These are phyloP conservation scores for Cryptoblepharus egeriae DNA, from an alignment of 2,797 vertebrate genomes.

Conservation along the genomic window DNA sequence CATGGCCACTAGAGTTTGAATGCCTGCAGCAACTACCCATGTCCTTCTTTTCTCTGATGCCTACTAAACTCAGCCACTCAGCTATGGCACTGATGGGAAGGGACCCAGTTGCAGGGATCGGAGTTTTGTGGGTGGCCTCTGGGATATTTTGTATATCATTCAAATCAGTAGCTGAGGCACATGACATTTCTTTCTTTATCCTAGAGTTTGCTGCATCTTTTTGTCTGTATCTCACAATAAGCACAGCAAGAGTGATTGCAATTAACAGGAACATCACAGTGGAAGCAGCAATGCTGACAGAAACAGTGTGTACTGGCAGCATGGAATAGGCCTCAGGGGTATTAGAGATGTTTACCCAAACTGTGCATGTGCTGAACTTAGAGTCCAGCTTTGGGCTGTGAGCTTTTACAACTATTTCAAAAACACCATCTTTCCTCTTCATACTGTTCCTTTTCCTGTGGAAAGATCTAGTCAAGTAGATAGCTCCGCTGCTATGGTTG, in stretches of 20 bases:
- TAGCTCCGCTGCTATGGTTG: conserved; percentile 84
- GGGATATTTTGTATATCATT: conserved; percentile 48
- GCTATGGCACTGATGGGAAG: conserved; percentile 51
- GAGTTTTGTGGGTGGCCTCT: conserved; percentile 71
- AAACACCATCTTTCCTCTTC: conserved; percentile 62
- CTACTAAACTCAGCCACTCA: conserved; percentile 75
- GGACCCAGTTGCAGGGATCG: conserved; percentile 38
- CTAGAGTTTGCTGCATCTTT: conserved; percentile 70
- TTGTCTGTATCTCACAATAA: conserved; percentile 82
- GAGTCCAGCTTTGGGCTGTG: conserved; percentile 85
- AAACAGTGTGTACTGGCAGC: conserved; percentile 75
- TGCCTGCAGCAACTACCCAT: conserved; percentile 69
- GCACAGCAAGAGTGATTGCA: conserved; percentile 72
- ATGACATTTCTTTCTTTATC: conserved; percentile 70
- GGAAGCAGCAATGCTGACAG: conserved; percentile 79
- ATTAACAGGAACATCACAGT: conserved; percentile 83
- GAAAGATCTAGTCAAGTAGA: conserved; percentile 82
- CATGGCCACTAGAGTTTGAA: conserved; percentile 84
- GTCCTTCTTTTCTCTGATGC: conserved; percentile 71
- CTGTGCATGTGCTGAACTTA: conserved; percentile 80
- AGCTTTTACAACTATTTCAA: conserved; percentile 85
- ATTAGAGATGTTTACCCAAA: conserved; percentile 88
- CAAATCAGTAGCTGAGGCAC: conserved; percentile 58
- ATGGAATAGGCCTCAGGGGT: conserved; percentile 71
- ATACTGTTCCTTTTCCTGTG: conserved; percentile 72